Percentiles rank a stretch among this genome's conserved stretches.
phyloP scores from a whole-genome alignment of 2,888 invertebrate genomes.

The Cryptocephalus moraei region DNA sequence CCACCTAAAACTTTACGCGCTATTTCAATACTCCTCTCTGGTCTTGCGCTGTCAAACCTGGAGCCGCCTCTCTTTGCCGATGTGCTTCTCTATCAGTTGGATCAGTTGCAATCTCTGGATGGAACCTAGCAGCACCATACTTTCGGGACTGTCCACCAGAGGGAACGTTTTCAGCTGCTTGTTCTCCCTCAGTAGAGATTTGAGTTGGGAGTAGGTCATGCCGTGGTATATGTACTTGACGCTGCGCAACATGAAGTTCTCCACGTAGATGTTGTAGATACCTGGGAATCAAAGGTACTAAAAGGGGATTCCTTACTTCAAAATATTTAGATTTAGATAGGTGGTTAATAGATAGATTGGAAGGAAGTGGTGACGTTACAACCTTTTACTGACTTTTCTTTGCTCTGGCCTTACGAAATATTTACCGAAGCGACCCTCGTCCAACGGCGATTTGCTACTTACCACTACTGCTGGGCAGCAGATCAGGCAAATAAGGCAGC shows the following conservation, averaged over 20 bases:
- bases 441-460: constrained; percentile 25
- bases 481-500: constrained; percentile 91
- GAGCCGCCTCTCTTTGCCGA: constrained; percentile 71
- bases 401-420: too few species aligned
- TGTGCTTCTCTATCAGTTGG: constrained; percentile 75
- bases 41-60: constrained; percentile 33
- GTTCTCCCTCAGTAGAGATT: constrained; percentile 69
- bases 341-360: too few species aligned
- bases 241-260: constrained; percentile 95
- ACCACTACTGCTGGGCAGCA: constrained; percentile 75
- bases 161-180: constrained; percentile 74
- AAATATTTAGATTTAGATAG: too few species aligned
- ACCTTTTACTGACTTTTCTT: too few species aligned
- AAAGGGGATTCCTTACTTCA: too few species aligned
- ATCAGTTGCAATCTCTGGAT: constrained; percentile 85
- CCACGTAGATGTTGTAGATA: constrained; percentile 92
- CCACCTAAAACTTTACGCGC: constrained; percentile 35
- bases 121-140: constrained; percentile 90
- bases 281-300: constrained; percentile 40
- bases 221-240: constrained; percentile 84
- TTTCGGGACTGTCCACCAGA: constrained; percentile 82
- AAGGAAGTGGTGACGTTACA: too few species aligned
- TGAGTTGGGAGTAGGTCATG: constrained; percentile 83
- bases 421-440: too few species aligned
- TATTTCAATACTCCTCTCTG: neutral